Percentiles rank a stretch among this genome's conserved stretches.
Conservation (phyloP, 2,113 vertebrate genomes). For the Bucco capensis region DNA sequence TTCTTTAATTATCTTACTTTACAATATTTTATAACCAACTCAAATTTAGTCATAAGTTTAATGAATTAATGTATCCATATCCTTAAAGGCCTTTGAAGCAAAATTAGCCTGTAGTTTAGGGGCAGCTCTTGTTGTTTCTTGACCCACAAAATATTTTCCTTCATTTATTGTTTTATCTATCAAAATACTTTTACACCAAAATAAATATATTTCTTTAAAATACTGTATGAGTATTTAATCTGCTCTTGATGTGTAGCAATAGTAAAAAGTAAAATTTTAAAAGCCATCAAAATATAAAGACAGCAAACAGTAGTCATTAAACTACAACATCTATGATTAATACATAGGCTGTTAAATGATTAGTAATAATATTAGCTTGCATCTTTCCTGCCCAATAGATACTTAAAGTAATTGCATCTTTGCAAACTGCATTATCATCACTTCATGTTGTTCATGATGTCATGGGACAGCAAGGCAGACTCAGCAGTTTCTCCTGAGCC, state of each 20-base stretch:
- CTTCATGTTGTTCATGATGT: conserved; percentile 82
- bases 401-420: conserved; percentile 96
- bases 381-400: conserved; percentile 76
- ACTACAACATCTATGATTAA: conserved; percentile 78
- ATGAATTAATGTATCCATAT: neutral
- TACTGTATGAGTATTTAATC: neutral
- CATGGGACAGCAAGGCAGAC: conserved; percentile 57
- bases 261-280: conserved; percentile 9
- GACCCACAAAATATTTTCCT: neutral
- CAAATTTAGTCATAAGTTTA: neutral
- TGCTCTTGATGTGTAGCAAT: neutral
- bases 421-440: conserved; percentile 90
- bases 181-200: neutral
- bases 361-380: conserved; percentile 81
- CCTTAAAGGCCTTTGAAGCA: neutral
- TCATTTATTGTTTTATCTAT: neutral
- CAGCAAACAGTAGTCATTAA: conserved; percentile 37
- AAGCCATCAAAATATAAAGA: conserved; percentile 30
- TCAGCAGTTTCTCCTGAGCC: conserved; percentile 67
- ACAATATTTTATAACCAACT: neutral
- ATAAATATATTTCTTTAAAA: neutral
- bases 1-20: neutral
- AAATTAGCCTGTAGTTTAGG: neutral
- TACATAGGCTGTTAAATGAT: conserved; percentile 78
- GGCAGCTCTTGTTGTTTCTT: neutral